Evolutionary conservation across 2,888 invertebrate species (phyloP).

Genomic region (Flexamia atlantica): DNA sequence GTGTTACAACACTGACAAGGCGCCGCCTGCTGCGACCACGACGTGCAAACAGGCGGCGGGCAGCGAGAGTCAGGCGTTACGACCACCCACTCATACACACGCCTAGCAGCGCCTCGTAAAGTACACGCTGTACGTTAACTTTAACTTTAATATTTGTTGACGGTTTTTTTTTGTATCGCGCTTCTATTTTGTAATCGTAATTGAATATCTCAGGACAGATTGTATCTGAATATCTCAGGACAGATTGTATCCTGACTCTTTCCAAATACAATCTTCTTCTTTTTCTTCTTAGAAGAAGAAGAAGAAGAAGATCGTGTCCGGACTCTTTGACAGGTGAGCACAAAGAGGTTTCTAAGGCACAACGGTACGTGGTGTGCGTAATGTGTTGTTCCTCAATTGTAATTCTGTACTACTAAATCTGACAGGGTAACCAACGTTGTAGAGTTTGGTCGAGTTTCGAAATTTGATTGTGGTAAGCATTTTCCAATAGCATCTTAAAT

Average conservation of each 20-base stretch:
- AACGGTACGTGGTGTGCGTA: neutral
- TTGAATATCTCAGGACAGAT: neutral
- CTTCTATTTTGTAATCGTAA: neutral
- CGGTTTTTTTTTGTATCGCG: constrained; percentile 5
- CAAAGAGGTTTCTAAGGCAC: constrained; percentile 11
- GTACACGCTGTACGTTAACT: neutral
- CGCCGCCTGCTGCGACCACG: constrained; percentile 58
- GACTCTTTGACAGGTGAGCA: neutral
- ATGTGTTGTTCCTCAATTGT: neutral
- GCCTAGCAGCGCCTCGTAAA: constrained; percentile 31
- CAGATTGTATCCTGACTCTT: neutral
- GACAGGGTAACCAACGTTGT: neutral
- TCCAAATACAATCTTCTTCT: too few species aligned
- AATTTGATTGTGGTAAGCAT: too few species aligned
- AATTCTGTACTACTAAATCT: neutral
- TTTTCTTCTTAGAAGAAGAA: too few species aligned
- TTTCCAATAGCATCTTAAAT: too few species aligned
- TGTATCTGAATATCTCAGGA: neutral
- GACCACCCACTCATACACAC: constrained; percentile 1
- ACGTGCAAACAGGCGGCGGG: constrained; percentile 66
- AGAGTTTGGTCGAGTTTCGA: too few species aligned
- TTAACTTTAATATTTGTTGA: constrained; percentile 22
- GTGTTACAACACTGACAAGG: constrained; percentile 84
- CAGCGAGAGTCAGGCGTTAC: neutral
- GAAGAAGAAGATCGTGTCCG: neutral